Conservation (phyloP, 2,888 invertebrate species). For the Parnassius mnemosyne region DNA sequence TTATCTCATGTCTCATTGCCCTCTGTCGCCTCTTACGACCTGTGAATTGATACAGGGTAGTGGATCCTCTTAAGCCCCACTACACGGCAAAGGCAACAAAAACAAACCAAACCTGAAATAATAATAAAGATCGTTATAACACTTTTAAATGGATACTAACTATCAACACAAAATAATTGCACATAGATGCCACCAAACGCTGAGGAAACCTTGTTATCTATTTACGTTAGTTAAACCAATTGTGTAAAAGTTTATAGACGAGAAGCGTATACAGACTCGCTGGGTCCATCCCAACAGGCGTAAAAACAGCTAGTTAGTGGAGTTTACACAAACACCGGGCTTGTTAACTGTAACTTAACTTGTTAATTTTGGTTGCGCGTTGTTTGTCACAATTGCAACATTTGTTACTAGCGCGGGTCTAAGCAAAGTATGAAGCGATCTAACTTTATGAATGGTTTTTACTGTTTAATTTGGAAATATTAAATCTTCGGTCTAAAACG, state of each 20-base stretch:
- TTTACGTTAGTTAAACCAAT: slow-evolving; percentile 34
- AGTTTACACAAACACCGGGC: slow-evolving; percentile 68
- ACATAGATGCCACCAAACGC: slow-evolving; percentile 20
- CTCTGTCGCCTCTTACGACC: too few relatives aligned
- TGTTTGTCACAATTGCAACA: slow-evolving; percentile 62
- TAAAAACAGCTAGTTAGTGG: slow-evolving; percentile 69
- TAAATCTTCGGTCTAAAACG: too few relatives aligned
- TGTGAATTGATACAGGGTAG: too few relatives aligned
- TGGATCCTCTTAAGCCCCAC: too few relatives aligned
- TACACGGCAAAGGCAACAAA: too few relatives aligned
- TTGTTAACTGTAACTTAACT: slow-evolving; percentile 74
- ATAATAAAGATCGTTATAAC: too few relatives aligned
- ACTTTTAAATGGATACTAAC: neutral
- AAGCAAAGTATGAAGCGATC: slow-evolving; percentile 5
- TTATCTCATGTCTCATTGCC: too few relatives aligned
- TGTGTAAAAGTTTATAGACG: slow-evolving; percentile 35
- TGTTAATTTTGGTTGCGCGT: slow-evolving; percentile 68
- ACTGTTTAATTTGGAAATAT: neutral
- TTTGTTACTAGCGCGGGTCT: slow-evolving; percentile 31
- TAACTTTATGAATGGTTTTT: neutral
- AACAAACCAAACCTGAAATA: too few relatives aligned
- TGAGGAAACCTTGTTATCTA: slow-evolving; percentile 29
- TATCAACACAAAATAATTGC: slow-evolving; percentile 13
- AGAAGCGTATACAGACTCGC: slow-evolving; percentile 24
- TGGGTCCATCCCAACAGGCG: slow-evolving; percentile 35